phyloP scores from a whole-genome alignment of 2,888 invertebrate genomes.

The Neoitamus cyanurus region DNA sequence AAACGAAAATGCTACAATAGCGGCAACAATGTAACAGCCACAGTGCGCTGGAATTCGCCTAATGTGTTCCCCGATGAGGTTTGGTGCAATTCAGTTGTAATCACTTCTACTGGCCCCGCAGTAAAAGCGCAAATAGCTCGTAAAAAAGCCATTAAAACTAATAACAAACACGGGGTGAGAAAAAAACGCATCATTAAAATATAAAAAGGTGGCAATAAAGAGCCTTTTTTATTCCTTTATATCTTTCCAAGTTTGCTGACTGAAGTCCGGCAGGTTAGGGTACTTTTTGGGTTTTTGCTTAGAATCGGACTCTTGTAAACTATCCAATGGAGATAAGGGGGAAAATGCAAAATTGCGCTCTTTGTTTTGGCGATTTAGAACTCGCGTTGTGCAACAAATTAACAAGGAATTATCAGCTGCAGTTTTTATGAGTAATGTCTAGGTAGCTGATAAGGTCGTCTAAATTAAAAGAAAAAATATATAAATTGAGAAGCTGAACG shows the following conservation, averaged over 20 bases:
- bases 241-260: neutral
- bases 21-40: neutral
- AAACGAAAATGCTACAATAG: neutral
- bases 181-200: constrained; percentile 40
- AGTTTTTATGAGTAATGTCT: neutral
- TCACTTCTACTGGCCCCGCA: constrained; percentile 14
- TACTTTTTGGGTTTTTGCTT: neutral
- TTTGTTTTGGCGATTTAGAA: neutral
- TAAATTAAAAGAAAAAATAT: neutral
- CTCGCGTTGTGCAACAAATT: neutral
- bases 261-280: too few species aligned
- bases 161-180: constrained; percentile 32
- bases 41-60: neutral
- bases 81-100: neutral
- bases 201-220: constrained; percentile 25
- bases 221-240: neutral
- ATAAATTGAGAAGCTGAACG: neutral
- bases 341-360: neutral
- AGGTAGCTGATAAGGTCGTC: neutral
- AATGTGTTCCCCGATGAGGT: constrained; percentile 3
- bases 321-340: neutral
- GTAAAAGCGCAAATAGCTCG: constrained; percentile 26
- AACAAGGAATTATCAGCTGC: neutral
- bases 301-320: neutral
- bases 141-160: constrained; percentile 38